A percentile compares a stretch with the other conserved stretches of the same genome.
phyloP scores from a whole-genome alignment of 1,140 invertebrate species.

The Scaptodrosophila lebanonensis region DNA sequence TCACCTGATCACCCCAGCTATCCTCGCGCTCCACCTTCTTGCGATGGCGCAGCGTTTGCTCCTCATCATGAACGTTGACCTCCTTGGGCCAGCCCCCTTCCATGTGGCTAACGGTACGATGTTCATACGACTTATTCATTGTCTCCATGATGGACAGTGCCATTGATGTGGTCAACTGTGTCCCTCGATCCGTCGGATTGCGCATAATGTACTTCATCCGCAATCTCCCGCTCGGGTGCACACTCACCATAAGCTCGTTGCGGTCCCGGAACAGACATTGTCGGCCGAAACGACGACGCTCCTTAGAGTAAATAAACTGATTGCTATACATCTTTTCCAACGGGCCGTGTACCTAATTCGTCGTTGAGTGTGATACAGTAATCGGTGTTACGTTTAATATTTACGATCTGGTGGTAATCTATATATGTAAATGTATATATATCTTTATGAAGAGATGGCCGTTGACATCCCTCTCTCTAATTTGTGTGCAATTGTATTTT shows the following conservation, averaged over 20 bases:
- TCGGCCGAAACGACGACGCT: slow-evolving; percentile 83
- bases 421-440: too few species aligned
- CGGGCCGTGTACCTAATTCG: too few species aligned
- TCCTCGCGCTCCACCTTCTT: slow-evolving; percentile 98
- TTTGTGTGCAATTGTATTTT: too few species aligned
- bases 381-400: too few species aligned
- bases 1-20: slow-evolving; percentile 79
- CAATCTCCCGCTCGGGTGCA: slow-evolving; percentile 78
- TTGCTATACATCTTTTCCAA: slow-evolving; percentile 42
- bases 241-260: slow-evolving; percentile 86
- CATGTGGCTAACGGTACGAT: slow-evolving; percentile 87
- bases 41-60: slow-evolving; percentile 88
- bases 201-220: slow-evolving; percentile 83
- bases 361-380: too few species aligned
- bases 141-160: slow-evolving; percentile 82
- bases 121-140: slow-evolving; percentile 74
- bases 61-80: slow-evolving; percentile 89
- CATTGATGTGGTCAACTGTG: slow-evolving; percentile 81
- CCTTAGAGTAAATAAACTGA: slow-evolving; percentile 78
- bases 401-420: too few species aligned
- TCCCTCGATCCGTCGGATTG: slow-evolving; percentile 81
- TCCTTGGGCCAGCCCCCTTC: slow-evolving; percentile 98
- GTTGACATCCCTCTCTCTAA: too few species aligned
- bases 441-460: too few species aligned
- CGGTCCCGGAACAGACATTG: slow-evolving; percentile 85